These are phyloP conservation scores for Cephus runcator DNA, from an alignment of 2,888 invertebrate genomes.

Conservation along the genomic window DNA sequence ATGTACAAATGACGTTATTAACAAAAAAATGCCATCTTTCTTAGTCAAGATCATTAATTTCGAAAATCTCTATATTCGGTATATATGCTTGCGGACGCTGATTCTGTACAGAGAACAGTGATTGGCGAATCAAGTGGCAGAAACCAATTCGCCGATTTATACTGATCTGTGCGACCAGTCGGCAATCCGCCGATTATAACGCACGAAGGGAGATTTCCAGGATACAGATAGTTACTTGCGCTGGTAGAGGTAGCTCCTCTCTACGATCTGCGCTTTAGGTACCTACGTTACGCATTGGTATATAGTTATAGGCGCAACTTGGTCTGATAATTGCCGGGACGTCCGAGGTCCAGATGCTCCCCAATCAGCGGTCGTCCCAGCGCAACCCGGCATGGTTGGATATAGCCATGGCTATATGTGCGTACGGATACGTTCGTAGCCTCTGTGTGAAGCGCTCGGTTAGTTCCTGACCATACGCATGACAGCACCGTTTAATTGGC, in stretches of 20 bases:
- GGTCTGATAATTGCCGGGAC: constrained; percentile 62
- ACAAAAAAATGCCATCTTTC: too few species aligned
- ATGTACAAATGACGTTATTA: too few species aligned
- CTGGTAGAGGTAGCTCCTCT: constrained; percentile 14
- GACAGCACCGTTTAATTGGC: constrained; percentile 65
- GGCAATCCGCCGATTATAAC: constrained; percentile 56
- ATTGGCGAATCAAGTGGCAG: constrained; percentile 49
- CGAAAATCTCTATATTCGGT: too few species aligned
- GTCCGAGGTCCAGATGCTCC: constrained; percentile 64
- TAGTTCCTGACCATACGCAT: constrained; percentile 64
- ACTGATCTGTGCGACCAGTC: constrained; percentile 46
- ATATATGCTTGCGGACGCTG: too few species aligned
- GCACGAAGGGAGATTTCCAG: constrained; percentile 26
- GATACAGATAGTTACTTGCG: not conserved
- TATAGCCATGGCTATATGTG: constrained; percentile 8
- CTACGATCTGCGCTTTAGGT: constrained; percentile 10
- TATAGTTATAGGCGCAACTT: constrained; percentile 16
- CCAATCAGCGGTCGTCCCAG: constrained; percentile 60
- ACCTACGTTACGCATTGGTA: not conserved
- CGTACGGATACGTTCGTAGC: constrained; percentile 40
- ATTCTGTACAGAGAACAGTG: not conserved
- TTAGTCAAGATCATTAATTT: too few species aligned
- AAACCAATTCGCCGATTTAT: constrained; percentile 59
- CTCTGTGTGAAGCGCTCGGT: constrained; percentile 60
- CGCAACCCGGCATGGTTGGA: not conserved